phyloP scores from a whole-genome alignment of 2,888 invertebrate species.

The Stenichneumon culpator region DNA sequence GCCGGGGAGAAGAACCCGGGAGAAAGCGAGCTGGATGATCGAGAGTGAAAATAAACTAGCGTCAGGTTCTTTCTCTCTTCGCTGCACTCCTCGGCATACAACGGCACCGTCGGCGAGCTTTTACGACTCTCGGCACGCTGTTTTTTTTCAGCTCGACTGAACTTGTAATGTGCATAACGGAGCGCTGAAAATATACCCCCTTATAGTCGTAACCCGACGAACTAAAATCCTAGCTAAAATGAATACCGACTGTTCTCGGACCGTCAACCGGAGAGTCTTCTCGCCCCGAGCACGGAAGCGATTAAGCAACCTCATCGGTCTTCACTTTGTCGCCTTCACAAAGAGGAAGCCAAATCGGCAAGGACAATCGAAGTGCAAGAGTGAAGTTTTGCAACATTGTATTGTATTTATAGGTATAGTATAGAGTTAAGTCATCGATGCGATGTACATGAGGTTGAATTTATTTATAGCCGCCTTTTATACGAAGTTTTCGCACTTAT shows the following conservation, averaged over 20 bases:
- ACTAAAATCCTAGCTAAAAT: constrained; percentile 45
- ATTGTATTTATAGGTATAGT: too few species aligned
- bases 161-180: constrained; percentile 67
- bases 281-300: background rate
- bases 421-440: background rate
- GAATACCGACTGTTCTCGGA: constrained; percentile 21
- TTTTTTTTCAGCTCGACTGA: constrained; percentile 55
- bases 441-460: background rate
- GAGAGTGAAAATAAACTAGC: constrained; percentile 68
- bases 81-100: constrained; percentile 37
- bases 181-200: constrained; percentile 58
- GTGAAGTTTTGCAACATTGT: background rate
- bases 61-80: constrained; percentile 49
- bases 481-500: background rate
- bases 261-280: constrained; percentile 14
- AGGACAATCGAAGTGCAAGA: background rate
- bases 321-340: background rate
- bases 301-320: background rate
- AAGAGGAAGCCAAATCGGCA: too few species aligned
- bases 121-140: constrained; percentile 62
- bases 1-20: constrained; percentile 12
- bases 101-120: constrained; percentile 49
- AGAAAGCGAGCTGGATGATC: constrained; percentile 57
- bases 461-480: background rate
- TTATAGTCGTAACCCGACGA: constrained; percentile 15